Percentiles rank a stretch among this genome's conserved stretches.
Evolutionary conservation across 2,888 invertebrate species (phyloP).

Genomic region (Latrodectus elegans): DNA sequence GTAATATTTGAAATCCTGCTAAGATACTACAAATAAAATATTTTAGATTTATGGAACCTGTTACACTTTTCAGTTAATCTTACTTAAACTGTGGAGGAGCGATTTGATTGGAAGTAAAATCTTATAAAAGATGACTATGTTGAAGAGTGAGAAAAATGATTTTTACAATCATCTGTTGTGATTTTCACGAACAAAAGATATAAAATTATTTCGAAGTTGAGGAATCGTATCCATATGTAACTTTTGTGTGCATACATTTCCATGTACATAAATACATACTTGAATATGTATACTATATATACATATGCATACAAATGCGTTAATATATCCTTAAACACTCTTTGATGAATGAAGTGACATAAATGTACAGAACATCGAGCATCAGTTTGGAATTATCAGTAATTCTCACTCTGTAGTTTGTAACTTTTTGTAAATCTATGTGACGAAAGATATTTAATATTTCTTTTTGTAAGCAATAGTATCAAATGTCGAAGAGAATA

Average conservation of each 20-base stretch:
- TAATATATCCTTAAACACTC: background rate
- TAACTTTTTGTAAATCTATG: too few relatives aligned
- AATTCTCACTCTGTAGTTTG: too few relatives aligned
- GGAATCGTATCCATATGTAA: constrained; percentile 10
- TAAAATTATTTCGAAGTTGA: constrained; percentile 45
- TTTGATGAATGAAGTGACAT: background rate
- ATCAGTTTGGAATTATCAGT: too few relatives aligned
- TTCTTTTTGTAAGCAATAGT: too few relatives aligned
- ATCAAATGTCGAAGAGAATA: too few relatives aligned
- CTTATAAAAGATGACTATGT: background rate
- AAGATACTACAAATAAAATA: too few relatives aligned
- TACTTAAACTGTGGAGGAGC: too few relatives aligned
- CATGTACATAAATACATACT: background rate
- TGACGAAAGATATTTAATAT: too few relatives aligned
- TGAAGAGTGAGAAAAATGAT: constrained; percentile 1
- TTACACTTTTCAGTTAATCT: too few relatives aligned
- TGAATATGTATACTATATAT: background rate
- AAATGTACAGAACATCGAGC: background rate
- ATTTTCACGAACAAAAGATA: constrained; percentile 4
- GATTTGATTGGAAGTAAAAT: background rate
- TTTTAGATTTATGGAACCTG: too few relatives aligned
- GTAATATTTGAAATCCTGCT: too few relatives aligned
- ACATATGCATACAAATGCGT: background rate
- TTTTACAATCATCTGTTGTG: background rate
- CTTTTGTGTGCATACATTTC: background rate